Base-by-base conservation (phyloP, 37 sponge, comb jelly and placozoan species). In the Haliclona indistincta region DNA sequence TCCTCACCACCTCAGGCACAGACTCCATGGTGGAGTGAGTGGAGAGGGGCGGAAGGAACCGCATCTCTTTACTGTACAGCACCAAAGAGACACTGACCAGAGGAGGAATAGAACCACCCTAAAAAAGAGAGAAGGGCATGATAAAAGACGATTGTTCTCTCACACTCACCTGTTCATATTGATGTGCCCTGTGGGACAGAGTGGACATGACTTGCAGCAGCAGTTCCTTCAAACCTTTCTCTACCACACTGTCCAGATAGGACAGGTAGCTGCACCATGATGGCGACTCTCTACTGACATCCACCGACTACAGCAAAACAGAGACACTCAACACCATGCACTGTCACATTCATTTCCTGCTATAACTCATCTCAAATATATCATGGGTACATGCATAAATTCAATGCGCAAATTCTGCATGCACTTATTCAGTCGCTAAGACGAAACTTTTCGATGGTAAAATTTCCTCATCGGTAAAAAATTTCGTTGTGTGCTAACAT, bases 201-300 rank as follows among this genome's bases (percentile, higher is more conserved):
- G 72, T 70, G 28, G 61, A 56, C 40, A 91, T 30, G 0, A 80
- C 73, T n/a, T 65, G 56, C 38, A 91, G 75, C 13, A 86, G 38
- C 68, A 84, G 64, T 38, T 64, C 8, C 51, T 72, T 85, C 20
- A 90, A 79, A 0, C 91, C 91, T 4, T 11, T 33, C 36, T 69
- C 38, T 43, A 90, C 84, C 17, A 77, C 29, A 54, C 47, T 38
- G 43, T 95, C 91, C 0, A 87, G 51, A 32, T 80, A 55, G 39
- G 61, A 20, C 29, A 87, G 74, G 69, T 73, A 95, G 38, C 67
- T 49, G 25, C 26, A 19, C 95, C 95, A 95, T 1, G 88, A 81
- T 13, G 88, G 95, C 30, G 80, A 78, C 53, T 86, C 87, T 52
- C 75, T 80, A 34, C 86, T 74, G 2, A 82, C 81, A 23, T 94